A percentile compares a stretch with the other conserved stretches of the same genome.
Evolutionary conservation across 2,797 vertebrate genomes (phyloP).

Genomic region (Lacerta bilineata): DNA sequence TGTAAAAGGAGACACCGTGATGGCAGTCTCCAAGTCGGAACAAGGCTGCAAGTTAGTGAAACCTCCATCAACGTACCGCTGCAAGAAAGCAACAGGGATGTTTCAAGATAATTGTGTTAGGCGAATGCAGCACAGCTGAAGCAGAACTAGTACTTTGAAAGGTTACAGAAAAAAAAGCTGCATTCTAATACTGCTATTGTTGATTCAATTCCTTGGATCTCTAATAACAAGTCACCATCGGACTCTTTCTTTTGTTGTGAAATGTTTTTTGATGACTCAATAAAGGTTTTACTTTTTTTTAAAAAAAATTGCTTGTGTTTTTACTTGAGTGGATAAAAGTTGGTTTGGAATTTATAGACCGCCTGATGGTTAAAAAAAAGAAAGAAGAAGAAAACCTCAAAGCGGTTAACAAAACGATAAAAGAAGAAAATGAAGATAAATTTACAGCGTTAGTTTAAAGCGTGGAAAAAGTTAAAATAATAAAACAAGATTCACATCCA

Average conservation of each 20-base stretch:
- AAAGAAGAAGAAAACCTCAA: too few relatives aligned
- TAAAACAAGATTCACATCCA: too few relatives aligned
- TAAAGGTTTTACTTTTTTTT: too few relatives aligned
- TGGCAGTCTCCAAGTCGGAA: constrained; percentile 74
- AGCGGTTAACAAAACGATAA: too few relatives aligned
- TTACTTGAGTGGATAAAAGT: neutral
- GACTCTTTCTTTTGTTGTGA: too few relatives aligned
- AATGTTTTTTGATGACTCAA: too few relatives aligned
- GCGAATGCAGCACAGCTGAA: neutral
- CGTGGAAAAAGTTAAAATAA: too few relatives aligned
- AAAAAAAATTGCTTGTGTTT: neutral
- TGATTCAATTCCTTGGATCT: neutral
- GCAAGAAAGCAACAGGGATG: neutral
- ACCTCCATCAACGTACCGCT: constrained; percentile 91
- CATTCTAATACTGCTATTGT: neutral
- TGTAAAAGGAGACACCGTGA: constrained; percentile 91
- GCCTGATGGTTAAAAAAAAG: too few relatives aligned
- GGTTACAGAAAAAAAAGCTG: neutral
- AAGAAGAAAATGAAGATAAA: too few relatives aligned
- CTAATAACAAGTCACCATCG: too few relatives aligned
- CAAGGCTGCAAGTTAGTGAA: constrained; percentile 88
- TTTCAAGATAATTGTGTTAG: neutral
- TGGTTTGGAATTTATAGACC: too few relatives aligned
- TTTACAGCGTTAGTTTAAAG: too few relatives aligned
- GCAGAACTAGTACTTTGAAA: neutral